These are phyloP conservation scores for Chloebia gouldiae DNA, from an alignment of 2,113 vertebrate genomes.

Conservation along the genomic window DNA sequence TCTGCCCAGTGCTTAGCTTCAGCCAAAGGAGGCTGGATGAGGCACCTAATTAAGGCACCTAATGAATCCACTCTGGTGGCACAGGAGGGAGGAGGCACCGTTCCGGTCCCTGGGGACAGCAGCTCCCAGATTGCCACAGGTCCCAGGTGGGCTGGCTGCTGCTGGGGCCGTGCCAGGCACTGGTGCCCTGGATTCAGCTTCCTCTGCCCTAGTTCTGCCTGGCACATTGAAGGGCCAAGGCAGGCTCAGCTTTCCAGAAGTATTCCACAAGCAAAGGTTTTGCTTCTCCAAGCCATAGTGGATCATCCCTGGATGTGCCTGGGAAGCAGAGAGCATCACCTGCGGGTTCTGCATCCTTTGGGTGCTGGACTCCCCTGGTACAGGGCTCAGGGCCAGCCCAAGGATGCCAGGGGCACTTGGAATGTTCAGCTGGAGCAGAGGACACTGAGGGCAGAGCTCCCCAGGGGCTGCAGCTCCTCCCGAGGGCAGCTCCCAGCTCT, in stretches of 20 bases:
- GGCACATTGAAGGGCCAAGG: background rate
- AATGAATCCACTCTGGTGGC: background rate
- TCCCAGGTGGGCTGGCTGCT: background rate
- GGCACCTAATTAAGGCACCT: background rate
- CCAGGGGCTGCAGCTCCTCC: background rate
- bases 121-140: background rate
- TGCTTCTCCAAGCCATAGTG: background rate
- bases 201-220: background rate
- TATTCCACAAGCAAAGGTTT: background rate
- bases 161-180: background rate
- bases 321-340: background rate
- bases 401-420: background rate
- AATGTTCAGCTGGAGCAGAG: background rate
- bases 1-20: background rate
- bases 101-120: background rate
- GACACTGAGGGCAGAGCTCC: rapidly evolving
- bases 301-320: rapidly evolving
- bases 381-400: background rate
- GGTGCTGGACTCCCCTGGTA: background rate
- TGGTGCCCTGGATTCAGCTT: background rate
- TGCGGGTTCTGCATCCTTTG: rapidly evolving
- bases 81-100: background rate
- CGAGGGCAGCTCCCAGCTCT: rapidly evolving
- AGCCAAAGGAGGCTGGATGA: background rate
- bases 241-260: background rate